Base-by-base conservation (phyloP, 2,113 vertebrate species). In the Chamaetylas fuelleborni region DNA sequence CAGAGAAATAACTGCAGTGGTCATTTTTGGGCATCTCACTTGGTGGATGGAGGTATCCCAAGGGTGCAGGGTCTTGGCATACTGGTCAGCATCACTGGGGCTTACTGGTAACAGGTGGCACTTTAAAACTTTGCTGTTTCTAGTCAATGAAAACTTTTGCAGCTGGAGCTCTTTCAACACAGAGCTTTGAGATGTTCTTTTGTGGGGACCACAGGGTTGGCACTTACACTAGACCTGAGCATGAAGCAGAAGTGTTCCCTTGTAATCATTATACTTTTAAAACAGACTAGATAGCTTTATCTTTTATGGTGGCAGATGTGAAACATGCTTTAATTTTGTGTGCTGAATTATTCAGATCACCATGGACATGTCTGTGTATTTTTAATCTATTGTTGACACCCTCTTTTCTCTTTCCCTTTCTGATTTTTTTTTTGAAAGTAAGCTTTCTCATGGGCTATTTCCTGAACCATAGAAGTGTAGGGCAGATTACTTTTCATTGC, bases 341-440 rank as follows among this genome's bases (percentile, higher is more conserved):
- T 50, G 28, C 43, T 96, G 86, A 91, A 92, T 95, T 89, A 95
- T 95, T 96, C 58, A 96, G 93, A 76, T 94, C 38, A 67, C n/a
- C 19, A 1, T 88, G 64, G 88, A 83, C 38, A 20, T 19, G 12
- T 53, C 56, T 90, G 66, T 90, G 40, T 90, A 73, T 84, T 86
- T 93, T 76, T 90, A 54, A 83, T 60, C 36, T 50, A 5, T 19
- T 38, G 7, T 2, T 70, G 56, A 88, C 29, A 62, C 19, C 15
- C 12, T 64, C 42, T 38, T 87, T 92, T 73, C 43, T 81, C 57
- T 88, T 82, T 79, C 12, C 10, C 3, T 67, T 80, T 76, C 38
- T 56, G 6, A 7, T 36, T 8, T 24, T 47, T 43, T 50, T 47
- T 90, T 53, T 8, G 0, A 77, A 80, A 79, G 19, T 65, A 73